phyloP scores from a whole-genome alignment of 2,113 vertebrate species.

The Stegastes partitus region DNA sequence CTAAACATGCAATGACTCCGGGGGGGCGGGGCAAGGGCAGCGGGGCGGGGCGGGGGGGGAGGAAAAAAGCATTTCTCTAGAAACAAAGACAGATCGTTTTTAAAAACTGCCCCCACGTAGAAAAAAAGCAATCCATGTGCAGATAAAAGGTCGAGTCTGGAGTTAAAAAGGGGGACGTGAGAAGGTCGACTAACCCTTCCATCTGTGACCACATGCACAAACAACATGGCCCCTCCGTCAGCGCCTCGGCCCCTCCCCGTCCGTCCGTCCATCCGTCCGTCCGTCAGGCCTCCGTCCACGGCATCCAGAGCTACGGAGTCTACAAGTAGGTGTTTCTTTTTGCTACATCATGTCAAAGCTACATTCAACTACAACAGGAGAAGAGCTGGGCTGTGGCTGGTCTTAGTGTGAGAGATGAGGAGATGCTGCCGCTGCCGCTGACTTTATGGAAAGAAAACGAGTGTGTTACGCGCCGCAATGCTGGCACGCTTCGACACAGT shows the following conservation, averaged over 20 bases:
- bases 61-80: slow-evolving; percentile 64
- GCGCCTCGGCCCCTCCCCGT: slow-evolving; percentile 58
- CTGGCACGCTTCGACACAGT: slow-evolving; percentile 69
- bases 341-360: slow-evolving; percentile 88
- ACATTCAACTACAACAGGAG: slow-evolving; percentile 86
- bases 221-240: slow-evolving; percentile 77
- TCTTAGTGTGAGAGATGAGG: slow-evolving; percentile 79
- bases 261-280: slow-evolving; percentile 29
- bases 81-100: slow-evolving; percentile 69
- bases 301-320: slow-evolving; percentile 83
- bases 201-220: slow-evolving; percentile 86
- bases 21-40: slow-evolving; percentile 57
- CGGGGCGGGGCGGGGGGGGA: slow-evolving; percentile 45
- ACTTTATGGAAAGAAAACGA: slow-evolving; percentile 50
- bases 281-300: slow-evolving; percentile 69
- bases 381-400: slow-evolving; percentile 87
- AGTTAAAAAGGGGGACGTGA: slow-evolving; percentile 63
- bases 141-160: slow-evolving; percentile 75
- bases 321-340: slow-evolving; percentile 81
- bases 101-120: slow-evolving; percentile 65
- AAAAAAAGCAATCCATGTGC: slow-evolving; percentile 75
- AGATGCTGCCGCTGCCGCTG: slow-evolving; percentile 45
- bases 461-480: slow-evolving; percentile 46
- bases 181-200: slow-evolving; percentile 81
- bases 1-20: slow-evolving; percentile 80